phyloP scores from a whole-genome alignment of 2,888 invertebrate genomes.

The Sarcophaga subvicina region DNA sequence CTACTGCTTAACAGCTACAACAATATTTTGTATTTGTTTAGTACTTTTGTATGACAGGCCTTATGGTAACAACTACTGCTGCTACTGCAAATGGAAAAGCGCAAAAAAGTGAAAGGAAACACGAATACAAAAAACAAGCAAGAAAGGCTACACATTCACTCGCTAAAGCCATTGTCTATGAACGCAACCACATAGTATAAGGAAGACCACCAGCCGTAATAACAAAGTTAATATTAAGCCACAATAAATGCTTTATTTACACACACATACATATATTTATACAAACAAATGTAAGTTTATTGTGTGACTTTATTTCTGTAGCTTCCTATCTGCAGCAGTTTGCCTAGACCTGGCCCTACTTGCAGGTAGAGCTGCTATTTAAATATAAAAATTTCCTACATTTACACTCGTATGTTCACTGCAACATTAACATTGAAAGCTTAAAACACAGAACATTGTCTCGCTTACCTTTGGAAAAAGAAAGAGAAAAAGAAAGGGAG shows the following conservation, averaged over 20 bases:
- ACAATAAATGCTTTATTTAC: conserved; percentile 37
- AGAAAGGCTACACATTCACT: background rate
- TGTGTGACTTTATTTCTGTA: conserved; percentile 46
- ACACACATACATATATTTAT: too few species aligned
- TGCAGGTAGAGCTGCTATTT: conserved; percentile 27
- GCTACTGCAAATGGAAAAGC: background rate
- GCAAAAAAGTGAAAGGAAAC: background rate
- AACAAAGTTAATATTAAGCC: conserved; percentile 56
- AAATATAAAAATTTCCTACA: conserved; percentile 26
- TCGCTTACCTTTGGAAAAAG: conserved; percentile 13
- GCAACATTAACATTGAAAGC: background rate
- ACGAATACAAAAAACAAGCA: background rate
- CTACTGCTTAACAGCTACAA: background rate
- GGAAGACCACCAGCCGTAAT: conserved; percentile 25
- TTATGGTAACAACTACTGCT: conserved; percentile 14
- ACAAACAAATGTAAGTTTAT: conserved; percentile 2
- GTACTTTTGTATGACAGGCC: conserved; percentile 27
- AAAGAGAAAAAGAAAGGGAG: background rate
- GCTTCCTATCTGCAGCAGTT: conserved; percentile 13
- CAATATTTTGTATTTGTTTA: conserved; percentile 22
- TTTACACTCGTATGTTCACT: conserved; percentile 1
- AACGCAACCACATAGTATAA: conserved; percentile 11
- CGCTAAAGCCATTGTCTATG: conserved; percentile 11
- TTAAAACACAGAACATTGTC: background rate
- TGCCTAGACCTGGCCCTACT: background rate